Conservation (phyloP, 2,888 invertebrate genomes). For the Alviniconcha strummeri region DNA sequence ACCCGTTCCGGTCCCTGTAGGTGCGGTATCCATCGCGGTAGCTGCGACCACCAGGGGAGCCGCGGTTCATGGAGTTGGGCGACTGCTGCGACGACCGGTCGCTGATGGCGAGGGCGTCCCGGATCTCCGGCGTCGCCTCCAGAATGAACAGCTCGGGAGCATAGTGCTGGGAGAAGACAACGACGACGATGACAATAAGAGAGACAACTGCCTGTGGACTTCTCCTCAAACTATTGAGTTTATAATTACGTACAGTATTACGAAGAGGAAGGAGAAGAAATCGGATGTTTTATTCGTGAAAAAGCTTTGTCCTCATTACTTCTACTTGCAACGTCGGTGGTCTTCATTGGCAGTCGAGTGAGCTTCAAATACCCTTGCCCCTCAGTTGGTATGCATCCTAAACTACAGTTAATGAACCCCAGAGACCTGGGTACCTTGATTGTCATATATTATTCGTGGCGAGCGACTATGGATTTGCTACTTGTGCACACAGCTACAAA, state of each 20-base stretch:
- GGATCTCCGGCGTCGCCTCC: slow-evolving; percentile 39
- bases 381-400: too few species aligned
- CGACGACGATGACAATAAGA: not conserved
- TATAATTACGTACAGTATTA: too few species aligned
- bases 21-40: slow-evolving; percentile 24
- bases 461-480: too few species aligned
- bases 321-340: too few species aligned
- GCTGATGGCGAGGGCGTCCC: slow-evolving; percentile 40
- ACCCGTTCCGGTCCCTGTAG: slow-evolving; percentile 27
- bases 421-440: too few species aligned
- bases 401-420: too few species aligned
- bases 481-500: not conserved
- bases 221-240: too few species aligned
- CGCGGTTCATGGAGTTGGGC: slow-evolving; percentile 27
- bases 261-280: not conserved
- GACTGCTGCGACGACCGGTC: slow-evolving; percentile 43
- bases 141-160: slow-evolving; percentile 41
- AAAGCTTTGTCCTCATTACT: not conserved
- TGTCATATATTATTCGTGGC: too few species aligned
- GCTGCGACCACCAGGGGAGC: slow-evolving; percentile 26
- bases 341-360: too few species aligned
- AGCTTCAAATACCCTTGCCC: too few species aligned
- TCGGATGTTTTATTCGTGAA: not conserved
- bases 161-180: slow-evolving; percentile 31
- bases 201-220: not conserved